These are phyloP conservation scores for Psammodynastes pulverulentus DNA, from an alignment of 2,113 vertebrate species.

Conservation along the genomic window DNA sequence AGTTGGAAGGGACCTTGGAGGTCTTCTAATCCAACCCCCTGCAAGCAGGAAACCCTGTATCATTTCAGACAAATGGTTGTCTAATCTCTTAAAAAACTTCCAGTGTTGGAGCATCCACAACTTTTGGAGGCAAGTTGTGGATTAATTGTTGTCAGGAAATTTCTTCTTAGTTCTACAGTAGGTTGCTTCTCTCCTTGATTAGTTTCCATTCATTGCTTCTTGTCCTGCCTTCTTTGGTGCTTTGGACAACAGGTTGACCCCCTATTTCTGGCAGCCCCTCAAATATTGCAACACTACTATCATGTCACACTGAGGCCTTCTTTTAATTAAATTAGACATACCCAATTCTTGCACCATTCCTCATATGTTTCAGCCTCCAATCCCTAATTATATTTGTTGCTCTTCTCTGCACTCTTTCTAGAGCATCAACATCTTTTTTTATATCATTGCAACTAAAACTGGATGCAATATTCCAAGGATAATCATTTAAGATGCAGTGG, in stretches of 20 bases:
- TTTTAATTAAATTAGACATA: neutral
- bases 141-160: neutral
- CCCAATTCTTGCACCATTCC: neutral
- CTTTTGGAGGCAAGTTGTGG: neutral
- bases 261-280: neutral
- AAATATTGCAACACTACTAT: neutral
- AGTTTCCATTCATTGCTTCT: neutral
- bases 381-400: neutral
- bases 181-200: neutral
- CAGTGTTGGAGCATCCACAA: neutral
- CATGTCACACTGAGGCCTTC: neutral
- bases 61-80: neutral
- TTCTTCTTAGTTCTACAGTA: neutral
- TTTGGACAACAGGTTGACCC: neutral
- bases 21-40: neutral
- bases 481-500: neutral
- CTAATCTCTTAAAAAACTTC: neutral
- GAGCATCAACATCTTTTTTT: neutral
- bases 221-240: neutral
- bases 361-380: neutral
- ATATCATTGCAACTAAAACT: neutral
- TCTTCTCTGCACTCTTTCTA: neutral
- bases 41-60: neutral
- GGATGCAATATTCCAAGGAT: neutral
- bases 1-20: neutral